phyloP scores from a whole-genome alignment of 2,888 invertebrate genomes.

The Drosophila meridiana region DNA sequence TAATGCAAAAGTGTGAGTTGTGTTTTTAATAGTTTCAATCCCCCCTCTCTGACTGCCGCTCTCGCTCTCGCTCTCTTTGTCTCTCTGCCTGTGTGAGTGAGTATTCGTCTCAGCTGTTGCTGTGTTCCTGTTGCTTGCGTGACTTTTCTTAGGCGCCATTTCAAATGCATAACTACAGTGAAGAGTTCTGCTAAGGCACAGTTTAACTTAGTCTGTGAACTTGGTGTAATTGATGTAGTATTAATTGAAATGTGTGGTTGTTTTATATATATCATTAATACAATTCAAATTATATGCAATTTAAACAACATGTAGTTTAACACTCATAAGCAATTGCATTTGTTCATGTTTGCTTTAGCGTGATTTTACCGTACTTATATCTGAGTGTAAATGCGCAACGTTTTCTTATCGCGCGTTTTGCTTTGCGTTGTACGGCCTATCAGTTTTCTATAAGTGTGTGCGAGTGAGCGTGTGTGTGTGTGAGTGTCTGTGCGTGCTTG shows the following conservation, averaged over 20 bases:
- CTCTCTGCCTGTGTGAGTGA: slow-evolving; percentile 1
- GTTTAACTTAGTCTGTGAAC: background rate
- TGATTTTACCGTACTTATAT: slow-evolving; percentile 9
- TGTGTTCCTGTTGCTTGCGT: slow-evolving; percentile 44
- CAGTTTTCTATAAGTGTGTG: slow-evolving; percentile 44
- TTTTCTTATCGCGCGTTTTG: slow-evolving; percentile 69
- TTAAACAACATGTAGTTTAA: background rate
- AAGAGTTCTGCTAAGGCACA: background rate
- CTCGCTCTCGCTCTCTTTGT: background rate
- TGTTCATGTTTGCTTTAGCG: slow-evolving; percentile 1
- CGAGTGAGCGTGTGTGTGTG: slow-evolving; percentile 8
- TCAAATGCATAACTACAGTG: slow-evolving; percentile 22
- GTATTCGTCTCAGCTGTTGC: slow-evolving; percentile 4
- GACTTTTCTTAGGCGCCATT: slow-evolving; percentile 49
- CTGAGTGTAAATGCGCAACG: slow-evolving; percentile 68
- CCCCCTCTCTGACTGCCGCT: background rate
- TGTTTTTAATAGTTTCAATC: slow-evolving; percentile 13
- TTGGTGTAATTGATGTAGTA: too few species aligned
- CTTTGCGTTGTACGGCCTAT: slow-evolving; percentile 47
- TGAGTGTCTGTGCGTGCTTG: slow-evolving; percentile 25
- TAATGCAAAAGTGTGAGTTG: slow-evolving; percentile 58
- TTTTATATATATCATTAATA: background rate
- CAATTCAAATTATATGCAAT: background rate
- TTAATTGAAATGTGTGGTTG: background rate
- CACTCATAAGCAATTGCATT: background rate